Conservation (phyloP, 2,888 invertebrate species). For the Agrochola circellaris region DNA sequence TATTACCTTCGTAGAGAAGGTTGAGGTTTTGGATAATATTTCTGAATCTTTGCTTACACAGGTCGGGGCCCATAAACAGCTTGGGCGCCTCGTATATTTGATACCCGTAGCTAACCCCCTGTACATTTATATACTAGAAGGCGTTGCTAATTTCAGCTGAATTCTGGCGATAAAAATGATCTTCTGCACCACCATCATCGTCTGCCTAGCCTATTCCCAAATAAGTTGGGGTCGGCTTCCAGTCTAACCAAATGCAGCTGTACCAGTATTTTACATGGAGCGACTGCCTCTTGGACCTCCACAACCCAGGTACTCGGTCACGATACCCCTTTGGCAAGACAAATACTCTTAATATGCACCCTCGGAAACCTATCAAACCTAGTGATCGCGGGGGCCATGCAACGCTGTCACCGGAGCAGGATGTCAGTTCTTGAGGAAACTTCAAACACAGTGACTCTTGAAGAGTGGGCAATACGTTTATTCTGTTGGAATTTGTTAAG, state of each 20-base stretch:
- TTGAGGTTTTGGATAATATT: too few species aligned
- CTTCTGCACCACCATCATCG: neutral
- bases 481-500: constrained; percentile 9
- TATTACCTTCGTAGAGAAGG: too few species aligned
- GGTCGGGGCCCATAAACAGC: neutral
- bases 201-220: neutral
- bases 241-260: neutral
- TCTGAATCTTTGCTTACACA: too few species aligned
- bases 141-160: neutral
- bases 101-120: neutral
- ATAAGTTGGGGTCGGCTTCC: neutral
- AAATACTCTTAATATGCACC: neutral
- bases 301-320: neutral
- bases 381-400: neutral
- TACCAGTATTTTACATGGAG: neutral
- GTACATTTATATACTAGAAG: neutral
- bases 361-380: neutral
- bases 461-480: neutral
- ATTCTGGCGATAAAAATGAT: neutral
- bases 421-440: constrained; percentile 4
- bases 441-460: too few species aligned
- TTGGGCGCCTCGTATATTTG: neutral
- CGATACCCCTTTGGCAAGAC: neutral
- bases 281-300: neutral
- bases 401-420: neutral